Evolutionary conservation across 2,797 vertebrate genomes (phyloP).

Genomic region (Saguinus oedipus): DNA sequence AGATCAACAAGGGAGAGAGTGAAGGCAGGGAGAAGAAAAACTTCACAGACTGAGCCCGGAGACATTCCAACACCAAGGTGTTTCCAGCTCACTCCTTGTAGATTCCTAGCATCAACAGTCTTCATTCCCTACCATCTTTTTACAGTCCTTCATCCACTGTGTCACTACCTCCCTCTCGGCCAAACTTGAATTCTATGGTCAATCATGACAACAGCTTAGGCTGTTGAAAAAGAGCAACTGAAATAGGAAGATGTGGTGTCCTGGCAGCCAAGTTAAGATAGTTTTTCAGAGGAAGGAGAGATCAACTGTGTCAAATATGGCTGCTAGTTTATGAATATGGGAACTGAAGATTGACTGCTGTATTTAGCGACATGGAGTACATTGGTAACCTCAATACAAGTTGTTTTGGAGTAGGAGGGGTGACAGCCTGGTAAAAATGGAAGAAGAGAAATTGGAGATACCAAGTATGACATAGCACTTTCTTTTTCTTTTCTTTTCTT

Average conservation of each 20-base stretch:
- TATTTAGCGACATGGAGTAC: background rate
- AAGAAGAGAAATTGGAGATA: background rate
- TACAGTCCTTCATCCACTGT: background rate
- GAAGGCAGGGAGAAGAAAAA: constrained; percentile 2
- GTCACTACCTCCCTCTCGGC: background rate
- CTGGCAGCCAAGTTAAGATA: background rate
- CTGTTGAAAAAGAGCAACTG: background rate
- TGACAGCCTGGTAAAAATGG: background rate
- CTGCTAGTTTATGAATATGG: background rate
- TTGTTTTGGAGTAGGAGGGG: background rate
- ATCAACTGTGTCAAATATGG: background rate
- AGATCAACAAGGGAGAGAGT: background rate
- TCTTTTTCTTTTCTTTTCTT: background rate
- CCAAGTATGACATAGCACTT: background rate
- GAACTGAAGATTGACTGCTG: background rate
- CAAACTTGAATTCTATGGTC: background rate
- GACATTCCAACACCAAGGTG: background rate
- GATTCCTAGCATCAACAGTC: background rate
- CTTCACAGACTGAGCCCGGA: background rate
- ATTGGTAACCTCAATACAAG: background rate
- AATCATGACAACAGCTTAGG: background rate
- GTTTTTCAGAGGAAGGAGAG: constrained; percentile 1
- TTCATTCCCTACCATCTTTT: constrained; percentile 5
- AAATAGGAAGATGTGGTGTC: background rate
- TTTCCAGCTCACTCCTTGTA: background rate